phyloP scores from a whole-genome alignment of 2,113 vertebrate genomes.

The Hemicordylus capensis region DNA sequence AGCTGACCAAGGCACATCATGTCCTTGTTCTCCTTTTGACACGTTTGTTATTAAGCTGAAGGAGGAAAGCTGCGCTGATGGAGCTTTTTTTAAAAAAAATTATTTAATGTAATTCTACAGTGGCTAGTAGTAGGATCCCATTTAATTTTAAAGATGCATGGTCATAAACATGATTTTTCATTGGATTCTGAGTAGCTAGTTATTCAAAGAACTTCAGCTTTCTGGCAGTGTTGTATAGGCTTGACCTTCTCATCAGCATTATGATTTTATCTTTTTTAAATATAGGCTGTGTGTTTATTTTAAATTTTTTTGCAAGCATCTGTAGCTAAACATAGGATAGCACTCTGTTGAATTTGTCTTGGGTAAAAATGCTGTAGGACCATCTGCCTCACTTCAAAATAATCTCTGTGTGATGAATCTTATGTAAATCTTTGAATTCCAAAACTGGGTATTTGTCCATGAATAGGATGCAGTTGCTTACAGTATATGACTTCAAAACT shows the following conservation, averaged over 20 bases:
- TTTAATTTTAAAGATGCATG: constrained; percentile 39
- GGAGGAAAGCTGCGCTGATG: neutral
- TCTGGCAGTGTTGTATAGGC: constrained; percentile 50
- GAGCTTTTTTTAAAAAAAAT: constrained; percentile 24
- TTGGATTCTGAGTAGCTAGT: constrained; percentile 51
- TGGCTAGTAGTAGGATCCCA: constrained; percentile 4
- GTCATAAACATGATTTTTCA: constrained; percentile 57
- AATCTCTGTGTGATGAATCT: too few relatives aligned
- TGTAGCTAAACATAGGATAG: too few relatives aligned
- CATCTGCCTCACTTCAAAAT: too few relatives aligned
- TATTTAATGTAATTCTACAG: constrained; percentile 30
- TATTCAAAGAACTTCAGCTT: constrained; percentile 58
- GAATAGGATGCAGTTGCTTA: too few relatives aligned
- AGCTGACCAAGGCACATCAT: neutral
- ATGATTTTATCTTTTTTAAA: constrained; percentile 22
- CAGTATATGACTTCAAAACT: too few relatives aligned
- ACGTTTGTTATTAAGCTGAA: neutral
- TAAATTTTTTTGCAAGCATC: too few relatives aligned
- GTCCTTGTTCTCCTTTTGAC: neutral
- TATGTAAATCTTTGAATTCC: too few relatives aligned
- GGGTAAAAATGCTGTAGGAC: too few relatives aligned
- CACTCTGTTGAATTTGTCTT: too few relatives aligned
- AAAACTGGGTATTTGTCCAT: too few relatives aligned
- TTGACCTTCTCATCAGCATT: constrained; percentile 46
- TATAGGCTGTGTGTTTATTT: neutral